These are phyloP conservation scores for Gadopsis bispinosus DNA, from an alignment of 2,797 vertebrate genomes.

Conservation along the genomic window DNA sequence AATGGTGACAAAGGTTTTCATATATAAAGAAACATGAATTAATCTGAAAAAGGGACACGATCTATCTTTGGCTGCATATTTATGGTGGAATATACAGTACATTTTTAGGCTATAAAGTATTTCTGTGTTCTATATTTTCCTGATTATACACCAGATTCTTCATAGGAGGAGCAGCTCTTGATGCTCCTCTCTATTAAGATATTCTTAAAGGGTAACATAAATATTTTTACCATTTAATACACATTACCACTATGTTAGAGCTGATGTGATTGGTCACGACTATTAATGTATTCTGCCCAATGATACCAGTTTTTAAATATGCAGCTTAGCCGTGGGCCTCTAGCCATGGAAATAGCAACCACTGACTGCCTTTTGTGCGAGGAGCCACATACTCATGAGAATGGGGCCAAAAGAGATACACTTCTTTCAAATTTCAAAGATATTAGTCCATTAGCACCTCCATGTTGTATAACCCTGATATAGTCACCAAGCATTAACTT, in stretches of 20 bases:
- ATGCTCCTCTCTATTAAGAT: neutral
- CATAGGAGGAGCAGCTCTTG: neutral
- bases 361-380: neutral
- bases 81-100: neutral
- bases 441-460: conserved; percentile 17
- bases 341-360: neutral
- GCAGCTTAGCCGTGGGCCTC: neutral
- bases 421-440: conserved; percentile 26
- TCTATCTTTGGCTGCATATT: neutral
- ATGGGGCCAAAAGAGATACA: neutral
- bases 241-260: neutral
- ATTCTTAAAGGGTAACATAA: neutral
- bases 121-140: neutral
- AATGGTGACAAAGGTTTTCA: neutral
- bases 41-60: neutral
- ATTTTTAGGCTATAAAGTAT: neutral
- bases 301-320: neutral
- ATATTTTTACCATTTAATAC: neutral
- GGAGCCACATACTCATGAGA: neutral
- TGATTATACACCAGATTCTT: neutral
- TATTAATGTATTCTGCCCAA: neutral
- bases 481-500: neutral
- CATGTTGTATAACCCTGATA: neutral
- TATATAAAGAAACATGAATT: neutral
- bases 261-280: neutral